Evolutionary conservation across 2,797 vertebrate genomes (phyloP), one percentile per base, ranked within the genome.

Genomic region (Xiphorhynchus erythropygius): DNA sequence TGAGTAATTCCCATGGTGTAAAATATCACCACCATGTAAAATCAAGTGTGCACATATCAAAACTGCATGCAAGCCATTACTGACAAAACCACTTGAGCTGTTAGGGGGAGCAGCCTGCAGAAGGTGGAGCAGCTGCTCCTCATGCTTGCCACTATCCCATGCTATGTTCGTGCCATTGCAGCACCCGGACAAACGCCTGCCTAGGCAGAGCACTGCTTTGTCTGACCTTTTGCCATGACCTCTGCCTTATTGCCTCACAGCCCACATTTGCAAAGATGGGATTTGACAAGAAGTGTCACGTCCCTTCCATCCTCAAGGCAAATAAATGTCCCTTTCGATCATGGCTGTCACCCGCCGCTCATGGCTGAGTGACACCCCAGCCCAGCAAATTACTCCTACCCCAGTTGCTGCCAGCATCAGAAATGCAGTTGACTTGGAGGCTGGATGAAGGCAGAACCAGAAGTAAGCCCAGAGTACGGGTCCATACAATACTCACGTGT

Each of bases 251-350:
- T 90, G 80, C 62, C 86, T 94, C 78, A 56, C 71, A 70, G 42
- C 63, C 71, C 49, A 42, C 30, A 92, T 82, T 41, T 57, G 75
- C 49, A 49, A 63, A 93, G 90, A 95, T 90, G 75, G 78, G 70
- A 85, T 94, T 90, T 95, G 93, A 96, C 95, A 96, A 87, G 90
- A 82, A 78, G 81, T 94, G 93, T 87, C 93, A 93, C 4, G 1
- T 92, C 78, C 69, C 52, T 79, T 90, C 90, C 77, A 84, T 69
- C 83, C 83, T 76, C 39, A 81, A 82, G 91, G 93, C 87, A 95
- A 90, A 90, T 73, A 83, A 79, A 94, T 5, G 86, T 95, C 88
- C 84, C 81, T 82, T 89, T 65, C 9, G 3, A 92, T 96, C 90
- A 87, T 0, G 1, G 74, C 59, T 94, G 88, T 91, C 94, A 92